A percentile compares a stretch with the other conserved stretches of the same genome.
Evolutionary conservation across 1,140 invertebrate species (phyloP).

Genomic region (Apis cerana): DNA sequence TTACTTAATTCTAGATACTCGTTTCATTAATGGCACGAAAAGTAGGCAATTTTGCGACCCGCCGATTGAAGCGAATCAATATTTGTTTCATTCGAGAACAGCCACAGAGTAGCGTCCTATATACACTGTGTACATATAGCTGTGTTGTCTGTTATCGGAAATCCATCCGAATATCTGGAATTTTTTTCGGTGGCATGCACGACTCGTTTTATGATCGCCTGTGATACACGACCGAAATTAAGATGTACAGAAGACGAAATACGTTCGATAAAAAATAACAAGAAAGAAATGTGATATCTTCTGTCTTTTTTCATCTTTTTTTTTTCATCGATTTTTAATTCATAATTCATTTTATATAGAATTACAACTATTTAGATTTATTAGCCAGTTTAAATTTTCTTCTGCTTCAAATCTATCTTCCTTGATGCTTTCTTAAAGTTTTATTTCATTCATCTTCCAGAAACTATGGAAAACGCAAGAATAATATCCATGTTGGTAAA

Average conservation of each 20-base stretch:
- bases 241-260: constrained; percentile 53
- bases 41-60: constrained; percentile 1
- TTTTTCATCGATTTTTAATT: background rate
- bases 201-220: constrained; percentile 59
- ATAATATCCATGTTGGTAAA: background rate
- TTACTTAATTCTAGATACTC: background rate
- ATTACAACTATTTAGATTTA: background rate
- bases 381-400: background rate
- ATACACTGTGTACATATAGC: constrained; percentile 35
- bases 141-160: constrained; percentile 52
- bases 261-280: constrained; percentile 15
- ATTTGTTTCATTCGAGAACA: constrained; percentile 22
- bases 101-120: background rate
- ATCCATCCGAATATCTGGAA: constrained; percentile 62
- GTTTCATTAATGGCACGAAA: constrained; percentile 11
- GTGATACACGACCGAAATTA: constrained; percentile 57
- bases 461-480: background rate
- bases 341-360: background rate
- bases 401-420: background rate
- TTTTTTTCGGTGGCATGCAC: constrained; percentile 57
- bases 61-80: constrained; percentile 32
- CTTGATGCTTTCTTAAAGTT: no score
- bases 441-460: background rate
- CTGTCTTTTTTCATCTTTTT: rapidly evolving
- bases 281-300: background rate